Evolutionary conservation across 2,888 invertebrate species (phyloP).

Genomic region (Plebejus anna): DNA sequence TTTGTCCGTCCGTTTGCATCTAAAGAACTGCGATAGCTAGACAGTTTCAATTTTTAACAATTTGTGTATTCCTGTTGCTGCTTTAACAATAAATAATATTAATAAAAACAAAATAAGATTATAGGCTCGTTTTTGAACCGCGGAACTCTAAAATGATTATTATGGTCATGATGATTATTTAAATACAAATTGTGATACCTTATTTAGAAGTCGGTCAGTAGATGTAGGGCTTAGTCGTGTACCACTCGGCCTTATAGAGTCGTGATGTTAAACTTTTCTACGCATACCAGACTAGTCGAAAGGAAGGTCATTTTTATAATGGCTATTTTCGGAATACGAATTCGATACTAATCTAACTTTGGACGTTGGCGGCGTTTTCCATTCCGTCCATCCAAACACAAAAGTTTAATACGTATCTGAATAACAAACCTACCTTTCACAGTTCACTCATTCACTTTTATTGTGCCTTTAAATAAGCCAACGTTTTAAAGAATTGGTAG

Average conservation of each 20-base stretch:
- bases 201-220: slow-evolving; percentile 1
- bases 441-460: too few relatives aligned
- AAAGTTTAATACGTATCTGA: neutral
- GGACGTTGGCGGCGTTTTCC: neutral
- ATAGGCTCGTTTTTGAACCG: neutral
- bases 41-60: too few relatives aligned
- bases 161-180: neutral
- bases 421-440: too few relatives aligned
- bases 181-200: neutral
- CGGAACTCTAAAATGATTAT: neutral
- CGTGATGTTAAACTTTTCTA: slow-evolving; percentile 60
- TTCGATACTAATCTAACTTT: slow-evolving; percentile 19
- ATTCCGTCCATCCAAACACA: neutral
- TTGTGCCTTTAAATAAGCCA: too few relatives aligned
- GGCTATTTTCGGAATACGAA: slow-evolving; percentile 31
- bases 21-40: too few relatives aligned
- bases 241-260: slow-evolving; percentile 55
- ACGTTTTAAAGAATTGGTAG: too few relatives aligned
- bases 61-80: too few relatives aligned
- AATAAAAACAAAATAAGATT: too few relatives aligned
- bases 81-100: too few relatives aligned
- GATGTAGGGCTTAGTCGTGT: slow-evolving; percentile 36
- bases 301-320: slow-evolving; percentile 42
- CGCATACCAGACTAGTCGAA: slow-evolving; percentile 48
- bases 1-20: too few relatives aligned